phyloP scores from a whole-genome alignment of 2,888 invertebrate species.

The Rhamnusium bicolor region DNA sequence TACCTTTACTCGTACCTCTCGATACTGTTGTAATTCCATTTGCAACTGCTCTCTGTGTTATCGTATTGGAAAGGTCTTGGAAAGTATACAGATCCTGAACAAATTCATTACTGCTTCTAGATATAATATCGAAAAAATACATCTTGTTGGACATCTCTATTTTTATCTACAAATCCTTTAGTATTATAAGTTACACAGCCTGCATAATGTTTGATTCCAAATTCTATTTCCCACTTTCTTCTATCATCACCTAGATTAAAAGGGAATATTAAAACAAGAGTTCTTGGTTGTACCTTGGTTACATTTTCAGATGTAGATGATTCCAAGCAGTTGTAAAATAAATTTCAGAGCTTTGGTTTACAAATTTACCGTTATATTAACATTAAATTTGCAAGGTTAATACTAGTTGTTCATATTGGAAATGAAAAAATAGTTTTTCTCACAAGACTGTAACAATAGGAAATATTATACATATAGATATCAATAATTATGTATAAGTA shows the following conservation, averaged over 20 bases:
- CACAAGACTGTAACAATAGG: too few relatives aligned
- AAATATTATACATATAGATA: too few relatives aligned
- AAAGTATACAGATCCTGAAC: slow-evolving; percentile 83
- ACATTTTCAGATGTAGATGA: too few relatives aligned
- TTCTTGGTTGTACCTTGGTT: too few relatives aligned
- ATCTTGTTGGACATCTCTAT: slow-evolving; percentile 93
- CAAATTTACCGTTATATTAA: too few relatives aligned
- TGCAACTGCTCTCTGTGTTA: slow-evolving; percentile 52
- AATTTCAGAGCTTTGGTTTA: too few relatives aligned
- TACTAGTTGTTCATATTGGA: too few relatives aligned
- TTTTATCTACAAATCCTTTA: slow-evolving; percentile 92
- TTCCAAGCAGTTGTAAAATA: too few relatives aligned
- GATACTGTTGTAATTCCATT: slow-evolving; percentile 78
- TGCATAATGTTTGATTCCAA: slow-evolving; percentile 92
- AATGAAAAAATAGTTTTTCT: too few relatives aligned
- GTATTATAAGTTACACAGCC: slow-evolving; percentile 88
- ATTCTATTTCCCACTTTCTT: slow-evolving; percentile 91
- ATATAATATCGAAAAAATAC: slow-evolving; percentile 93
- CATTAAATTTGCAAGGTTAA: too few relatives aligned
- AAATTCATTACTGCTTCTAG: slow-evolving; percentile 86
- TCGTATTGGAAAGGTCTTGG: slow-evolving; percentile 72
- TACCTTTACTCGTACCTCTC: slow-evolving; percentile 89
- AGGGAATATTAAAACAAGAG: background rate
- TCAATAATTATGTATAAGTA: too few relatives aligned
- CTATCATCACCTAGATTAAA: slow-evolving; percentile 78